A percentile compares a stretch with the other conserved stretches of the same genome.
These are phyloP conservation scores for Callinectes sapidus DNA, from an alignment of 2,888 invertebrate species.

Conservation along the genomic window DNA sequence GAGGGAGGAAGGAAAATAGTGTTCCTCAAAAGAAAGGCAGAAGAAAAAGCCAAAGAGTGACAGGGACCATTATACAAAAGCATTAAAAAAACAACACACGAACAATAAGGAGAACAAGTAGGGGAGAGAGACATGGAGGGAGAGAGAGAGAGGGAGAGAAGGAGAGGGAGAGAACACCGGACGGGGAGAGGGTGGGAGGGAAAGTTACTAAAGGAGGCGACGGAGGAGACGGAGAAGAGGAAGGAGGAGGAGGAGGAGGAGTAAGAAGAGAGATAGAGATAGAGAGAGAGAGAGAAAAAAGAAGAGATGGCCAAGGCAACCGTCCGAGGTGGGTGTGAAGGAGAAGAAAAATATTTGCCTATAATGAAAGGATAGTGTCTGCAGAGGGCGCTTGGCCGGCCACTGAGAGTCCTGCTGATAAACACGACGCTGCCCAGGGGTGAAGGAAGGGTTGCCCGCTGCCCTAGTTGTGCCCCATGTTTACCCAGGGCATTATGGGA, in stretches of 20 bases:
- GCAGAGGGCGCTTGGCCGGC: background rate
- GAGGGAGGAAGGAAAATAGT: constrained; percentile 28
- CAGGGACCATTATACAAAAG: constrained; percentile 5
- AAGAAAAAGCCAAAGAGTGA: too few relatives aligned
- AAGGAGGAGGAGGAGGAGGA: too few relatives aligned
- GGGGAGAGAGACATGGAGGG: background rate
- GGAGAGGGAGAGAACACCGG: background rate
- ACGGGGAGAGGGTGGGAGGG: background rate
- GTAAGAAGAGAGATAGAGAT: background rate
- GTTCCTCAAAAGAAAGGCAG: background rate
- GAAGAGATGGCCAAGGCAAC: background rate
- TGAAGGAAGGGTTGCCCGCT: background rate
- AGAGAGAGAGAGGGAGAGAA: background rate
- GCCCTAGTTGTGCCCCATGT: background rate
- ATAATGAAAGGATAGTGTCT: constrained; percentile 35
- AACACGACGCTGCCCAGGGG: constrained; percentile 23
- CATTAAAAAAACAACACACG: constrained; percentile 17
- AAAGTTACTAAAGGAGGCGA: background rate
- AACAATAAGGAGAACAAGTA: constrained; percentile 28
- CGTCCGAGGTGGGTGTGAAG: constrained; percentile 10
- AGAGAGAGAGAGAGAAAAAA: background rate
- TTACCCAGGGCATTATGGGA: constrained; percentile 31
- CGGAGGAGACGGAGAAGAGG: background rate
- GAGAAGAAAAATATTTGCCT: constrained; percentile 30
- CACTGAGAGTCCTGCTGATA: background rate